Percentiles rank a stretch among this genome's conserved stretches.
phyloP scores from a whole-genome alignment of 1,140 invertebrate genomes.

The Coelopa frigida region DNA sequence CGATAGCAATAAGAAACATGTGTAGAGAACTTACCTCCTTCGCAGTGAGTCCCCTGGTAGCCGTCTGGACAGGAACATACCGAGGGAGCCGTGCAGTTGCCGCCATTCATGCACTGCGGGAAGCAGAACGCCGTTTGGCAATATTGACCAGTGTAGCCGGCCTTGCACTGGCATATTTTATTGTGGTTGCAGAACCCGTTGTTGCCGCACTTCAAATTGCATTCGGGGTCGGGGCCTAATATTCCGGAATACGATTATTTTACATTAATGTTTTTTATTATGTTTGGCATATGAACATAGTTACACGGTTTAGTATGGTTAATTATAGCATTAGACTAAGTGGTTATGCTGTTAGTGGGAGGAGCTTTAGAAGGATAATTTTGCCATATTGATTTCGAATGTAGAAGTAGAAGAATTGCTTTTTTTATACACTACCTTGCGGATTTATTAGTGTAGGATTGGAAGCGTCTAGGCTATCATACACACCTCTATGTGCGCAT shows the following conservation, averaged over 20 bases:
- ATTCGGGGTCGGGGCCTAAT: constrained; percentile 84
- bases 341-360: too few species aligned
- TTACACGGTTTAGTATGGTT: too few species aligned
- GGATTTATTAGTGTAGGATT: constrained; percentile 44
- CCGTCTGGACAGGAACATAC: constrained; percentile 78
- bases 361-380: too few species aligned
- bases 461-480: constrained; percentile 47
- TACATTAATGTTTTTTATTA: too few species aligned
- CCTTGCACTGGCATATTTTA: constrained; percentile 77
- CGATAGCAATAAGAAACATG: too few species aligned
- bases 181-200: constrained; percentile 73
- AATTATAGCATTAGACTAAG: too few species aligned
- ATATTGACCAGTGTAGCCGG: constrained; percentile 83
- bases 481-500: constrained; percentile 85
- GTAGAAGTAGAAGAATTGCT: constrained; percentile 18
- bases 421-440: constrained; percentile 46
- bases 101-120: constrained; percentile 87
- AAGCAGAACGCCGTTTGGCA: constrained; percentile 84
- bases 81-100: constrained; percentile 80
- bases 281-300: too few species aligned
- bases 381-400: too few species aligned
- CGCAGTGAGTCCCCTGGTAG: constrained; percentile 85
- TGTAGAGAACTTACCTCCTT: constrained; percentile 70
- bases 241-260: too few species aligned
- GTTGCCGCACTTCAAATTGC: constrained; percentile 77